These are phyloP conservation scores for Circaetus cinerascens DNA, from an alignment of 2,113 vertebrate species.

Conservation along the genomic window DNA sequence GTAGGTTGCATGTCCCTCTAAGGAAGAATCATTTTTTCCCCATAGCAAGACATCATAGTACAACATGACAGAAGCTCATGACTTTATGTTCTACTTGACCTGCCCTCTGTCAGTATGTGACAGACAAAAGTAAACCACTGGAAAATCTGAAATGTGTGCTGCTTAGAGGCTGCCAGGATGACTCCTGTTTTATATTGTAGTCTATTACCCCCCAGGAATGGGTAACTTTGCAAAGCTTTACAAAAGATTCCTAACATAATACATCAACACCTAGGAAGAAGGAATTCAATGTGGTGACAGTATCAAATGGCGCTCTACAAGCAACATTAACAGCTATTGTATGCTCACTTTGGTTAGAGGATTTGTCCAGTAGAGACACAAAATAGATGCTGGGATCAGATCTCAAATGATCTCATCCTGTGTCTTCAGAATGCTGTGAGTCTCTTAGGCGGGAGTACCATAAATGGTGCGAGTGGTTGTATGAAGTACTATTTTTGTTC, in stretches of 20 bases:
- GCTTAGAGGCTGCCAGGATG: not conserved
- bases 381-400: slow-evolving; percentile 13
- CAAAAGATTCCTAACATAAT: not conserved
- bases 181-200: not conserved
- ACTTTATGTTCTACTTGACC: not conserved
- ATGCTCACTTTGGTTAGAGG: not conserved
- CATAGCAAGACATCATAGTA: not conserved
- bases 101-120: not conserved
- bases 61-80: not conserved
- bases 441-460: not conserved
- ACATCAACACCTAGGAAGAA: not conserved
- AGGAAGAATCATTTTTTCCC: not conserved
- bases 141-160: not conserved
- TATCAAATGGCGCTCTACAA: not conserved
- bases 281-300: not conserved
- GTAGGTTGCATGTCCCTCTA: not conserved
- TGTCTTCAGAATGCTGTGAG: not conserved
- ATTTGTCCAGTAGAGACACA: not conserved
- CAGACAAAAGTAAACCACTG: not conserved
- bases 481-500: slow-evolving; percentile 51
- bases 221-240: not conserved
- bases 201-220: not conserved
- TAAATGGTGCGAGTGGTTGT: slow-evolving; percentile 34
- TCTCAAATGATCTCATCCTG: slow-evolving; percentile 25
- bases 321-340: not conserved